These are phyloP conservation scores for Cecropterus lyciades DNA, from an alignment of 1,140 invertebrate genomes.

Conservation along the genomic window DNA sequence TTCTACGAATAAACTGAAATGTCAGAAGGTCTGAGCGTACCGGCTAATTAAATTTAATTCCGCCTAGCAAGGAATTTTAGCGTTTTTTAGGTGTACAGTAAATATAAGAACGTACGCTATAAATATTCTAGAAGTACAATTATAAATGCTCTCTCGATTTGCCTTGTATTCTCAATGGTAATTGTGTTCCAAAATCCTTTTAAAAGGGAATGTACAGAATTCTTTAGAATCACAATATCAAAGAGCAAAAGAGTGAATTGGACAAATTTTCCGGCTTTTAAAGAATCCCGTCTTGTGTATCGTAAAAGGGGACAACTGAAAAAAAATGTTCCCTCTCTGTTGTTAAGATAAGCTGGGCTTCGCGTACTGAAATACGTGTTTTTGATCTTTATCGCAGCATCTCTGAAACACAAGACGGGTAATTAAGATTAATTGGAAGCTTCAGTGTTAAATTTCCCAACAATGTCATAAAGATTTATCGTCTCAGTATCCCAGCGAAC, in stretches of 20 bases:
- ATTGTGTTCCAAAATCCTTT: conserved; percentile 8
- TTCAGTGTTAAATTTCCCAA: conserved; percentile 28
- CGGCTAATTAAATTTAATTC: conserved; percentile 21
- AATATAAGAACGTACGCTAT: not conserved
- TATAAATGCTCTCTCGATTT: not conserved
- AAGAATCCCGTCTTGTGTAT: conserved; percentile 45
- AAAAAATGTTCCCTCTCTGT: conserved; percentile 48
- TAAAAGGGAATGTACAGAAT: conserved; percentile 17
- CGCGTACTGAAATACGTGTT: conserved; percentile 33
- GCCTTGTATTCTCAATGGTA: conserved; percentile 4
- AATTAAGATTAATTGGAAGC: conserved; percentile 37
- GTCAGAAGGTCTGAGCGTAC: conserved; percentile 16
- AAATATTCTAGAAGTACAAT: conserved; percentile 10
- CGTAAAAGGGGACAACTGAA: conserved; percentile 44
- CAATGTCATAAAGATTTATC: conserved; percentile 34
- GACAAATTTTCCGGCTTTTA: conserved; percentile 59
- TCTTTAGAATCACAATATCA: conserved; percentile 55
- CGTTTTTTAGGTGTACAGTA: conserved; percentile 13
- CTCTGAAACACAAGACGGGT: conserved; percentile 32
- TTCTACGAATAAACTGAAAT: conserved; percentile 26
- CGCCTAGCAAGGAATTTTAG: conserved; percentile 13
- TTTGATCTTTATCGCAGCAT: conserved; percentile 36
- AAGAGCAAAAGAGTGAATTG: conserved; percentile 50
- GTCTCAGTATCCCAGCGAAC: conserved; percentile 19
- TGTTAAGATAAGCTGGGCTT: conserved; percentile 38